Base-by-base conservation (phyloP, 2,797 vertebrate genomes). In the Sebastes oblongus region DNA sequence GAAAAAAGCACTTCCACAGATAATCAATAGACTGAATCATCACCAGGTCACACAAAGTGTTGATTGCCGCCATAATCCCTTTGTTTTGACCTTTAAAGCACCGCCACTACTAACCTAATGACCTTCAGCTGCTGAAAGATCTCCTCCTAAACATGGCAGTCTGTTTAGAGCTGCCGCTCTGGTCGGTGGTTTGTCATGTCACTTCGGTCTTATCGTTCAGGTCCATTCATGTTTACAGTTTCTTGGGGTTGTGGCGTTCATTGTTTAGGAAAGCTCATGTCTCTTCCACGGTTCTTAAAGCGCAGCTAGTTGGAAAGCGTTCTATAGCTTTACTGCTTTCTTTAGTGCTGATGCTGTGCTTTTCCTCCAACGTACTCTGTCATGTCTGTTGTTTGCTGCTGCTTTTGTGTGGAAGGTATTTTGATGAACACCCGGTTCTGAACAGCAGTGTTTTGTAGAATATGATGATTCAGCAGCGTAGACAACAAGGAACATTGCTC, bases 401-500 rank as follows among this genome's bases (percentile, higher is more conserved):
- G 61, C 29, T 74, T 80, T 76, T 64, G 32, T 42, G 39, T 73
- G 13, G n/a, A 32, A 55, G 42, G 24, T 73, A 32, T 72, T 81
- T 62, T 56, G 30, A 83, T 71, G 55, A 70, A 78, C 25, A 66
- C 24, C 58, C 1, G 7, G 14, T 66, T 62, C 67, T 56, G 22
- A 84, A 66, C 32, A 46, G 54, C 25, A 32, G 30, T 60, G 50
- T 72, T 79, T 69, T 68, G 18, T 34, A 56, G 20, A 81, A 42
- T 39, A 22, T 61, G 67, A 76, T 77, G 75, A 89, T 66, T 87
- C 86, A 87, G 83, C 77, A 36, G 30, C 4, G 3, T 12, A 61
- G 22, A 87, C 52, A 72, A 67, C 46, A 42, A 75, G 32, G 27
- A 55, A 2, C 59, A 22, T n/a, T 64, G n/a, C 39, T 71, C 64